Evolutionary conservation across 2,797 vertebrate genomes (phyloP).

Genomic region (Sebastiscus tertius): DNA sequence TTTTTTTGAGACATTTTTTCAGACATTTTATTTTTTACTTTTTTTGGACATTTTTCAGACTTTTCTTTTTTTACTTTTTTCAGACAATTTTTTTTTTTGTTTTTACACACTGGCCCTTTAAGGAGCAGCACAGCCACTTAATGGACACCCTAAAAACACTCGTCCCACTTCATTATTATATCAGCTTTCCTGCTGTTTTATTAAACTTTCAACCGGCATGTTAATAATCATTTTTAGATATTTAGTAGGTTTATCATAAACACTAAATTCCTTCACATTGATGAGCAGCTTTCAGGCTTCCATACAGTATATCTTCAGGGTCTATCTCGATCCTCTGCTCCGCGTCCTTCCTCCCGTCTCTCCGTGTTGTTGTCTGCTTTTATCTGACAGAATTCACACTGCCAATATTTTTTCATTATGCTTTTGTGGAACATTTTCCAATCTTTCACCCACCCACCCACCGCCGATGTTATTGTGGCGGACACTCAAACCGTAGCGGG

Average conservation of each 20-base stretch:
- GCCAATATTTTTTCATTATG: slow-evolving; percentile 7
- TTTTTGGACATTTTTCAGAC: too few relatives aligned
- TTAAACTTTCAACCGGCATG: neutral
- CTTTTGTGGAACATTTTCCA: slow-evolving; percentile 39
- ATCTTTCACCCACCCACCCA: slow-evolving; percentile 33
- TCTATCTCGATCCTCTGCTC: neutral
- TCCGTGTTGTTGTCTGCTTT: neutral
- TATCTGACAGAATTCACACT: slow-evolving; percentile 12
- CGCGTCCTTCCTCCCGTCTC: neutral
- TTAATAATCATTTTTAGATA: neutral
- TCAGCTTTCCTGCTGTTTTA: neutral
- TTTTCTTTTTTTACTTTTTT: too few relatives aligned
- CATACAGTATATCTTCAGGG: neutral
- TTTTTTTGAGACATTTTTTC: too few relatives aligned
- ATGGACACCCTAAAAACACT: neutral
- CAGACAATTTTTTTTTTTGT: too few relatives aligned
- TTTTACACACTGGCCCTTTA: too few relatives aligned
- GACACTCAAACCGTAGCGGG: slow-evolving; percentile 32
- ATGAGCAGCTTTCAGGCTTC: neutral
- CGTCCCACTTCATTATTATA: neutral
- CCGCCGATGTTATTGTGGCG: slow-evolving; percentile 22
- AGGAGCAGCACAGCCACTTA: too few relatives aligned
- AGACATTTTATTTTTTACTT: too few relatives aligned
- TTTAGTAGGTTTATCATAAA: neutral
- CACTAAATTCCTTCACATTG: slow-evolving; percentile 22